Conservation (phyloP, 2,113 vertebrate genomes). For the Chaetorhynchus papuensis region DNA sequence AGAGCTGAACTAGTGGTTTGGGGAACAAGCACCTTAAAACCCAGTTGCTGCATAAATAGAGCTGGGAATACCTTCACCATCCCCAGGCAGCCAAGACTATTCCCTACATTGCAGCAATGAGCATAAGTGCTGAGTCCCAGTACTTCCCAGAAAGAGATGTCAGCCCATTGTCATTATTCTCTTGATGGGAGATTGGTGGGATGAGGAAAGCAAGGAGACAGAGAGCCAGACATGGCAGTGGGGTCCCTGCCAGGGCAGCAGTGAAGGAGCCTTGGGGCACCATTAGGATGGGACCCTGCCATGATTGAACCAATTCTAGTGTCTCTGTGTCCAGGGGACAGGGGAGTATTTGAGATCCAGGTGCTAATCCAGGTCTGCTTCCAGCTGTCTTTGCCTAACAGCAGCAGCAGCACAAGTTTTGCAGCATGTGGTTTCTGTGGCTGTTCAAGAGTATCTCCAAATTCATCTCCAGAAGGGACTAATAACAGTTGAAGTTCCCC, state of each 20-base stretch:
- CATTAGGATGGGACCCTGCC: background rate
- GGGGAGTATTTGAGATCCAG: background rate
- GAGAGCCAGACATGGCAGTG: background rate
- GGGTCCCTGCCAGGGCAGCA: background rate
- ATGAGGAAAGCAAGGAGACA: background rate
- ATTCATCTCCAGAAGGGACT: background rate
- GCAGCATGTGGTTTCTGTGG: background rate
- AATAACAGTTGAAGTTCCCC: background rate
- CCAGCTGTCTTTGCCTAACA: background rate
- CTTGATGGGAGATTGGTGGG: background rate
- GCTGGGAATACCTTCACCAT: background rate
- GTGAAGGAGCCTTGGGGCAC: rapidly evolving
- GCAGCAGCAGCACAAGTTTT: background rate
- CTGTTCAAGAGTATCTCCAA: background rate
- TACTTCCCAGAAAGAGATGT: background rate
- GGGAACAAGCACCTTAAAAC: background rate
- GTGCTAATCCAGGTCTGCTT: background rate
- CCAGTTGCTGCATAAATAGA: background rate
- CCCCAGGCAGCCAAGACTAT: background rate
- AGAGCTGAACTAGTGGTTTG: background rate
- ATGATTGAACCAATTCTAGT: background rate
- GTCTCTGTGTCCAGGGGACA: rapidly evolving
- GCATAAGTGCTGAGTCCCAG: background rate
- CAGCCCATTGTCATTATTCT: background rate
- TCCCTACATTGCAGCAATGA: background rate